phyloP scores from a whole-genome alignment of 2,797 vertebrate species.

The Alosa sapidissima region DNA sequence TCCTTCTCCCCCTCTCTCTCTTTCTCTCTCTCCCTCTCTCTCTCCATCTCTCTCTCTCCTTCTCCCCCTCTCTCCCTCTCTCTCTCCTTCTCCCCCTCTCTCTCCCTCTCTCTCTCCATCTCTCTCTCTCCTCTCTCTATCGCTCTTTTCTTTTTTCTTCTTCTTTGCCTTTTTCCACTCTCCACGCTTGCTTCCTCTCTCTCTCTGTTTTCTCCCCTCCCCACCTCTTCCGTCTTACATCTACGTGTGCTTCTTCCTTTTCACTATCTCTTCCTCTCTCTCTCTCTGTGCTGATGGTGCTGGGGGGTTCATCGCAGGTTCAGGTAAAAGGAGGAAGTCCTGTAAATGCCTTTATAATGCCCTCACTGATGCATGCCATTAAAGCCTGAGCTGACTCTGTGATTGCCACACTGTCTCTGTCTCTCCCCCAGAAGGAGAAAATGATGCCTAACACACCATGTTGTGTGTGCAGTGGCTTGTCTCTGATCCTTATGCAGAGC shows the following conservation, averaged over 20 bases:
- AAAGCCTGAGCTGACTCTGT: not conserved
- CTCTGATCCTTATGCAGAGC: constrained; percentile 22
- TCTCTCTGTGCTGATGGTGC: constrained; percentile 22
- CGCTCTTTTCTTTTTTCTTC: not conserved
- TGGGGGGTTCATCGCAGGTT: constrained; percentile 3
- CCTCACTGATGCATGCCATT: constrained; percentile 12
- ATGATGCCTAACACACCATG: not conserved
- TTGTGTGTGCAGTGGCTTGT: constrained; percentile 19
- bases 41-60: not conserved
- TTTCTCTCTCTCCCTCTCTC: constrained; percentile 36
- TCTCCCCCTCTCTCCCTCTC: constrained; percentile 15
- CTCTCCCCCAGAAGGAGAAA: not conserved
- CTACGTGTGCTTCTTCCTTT: too few relatives aligned
- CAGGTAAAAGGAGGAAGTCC: not conserved
- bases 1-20: constrained; percentile 12
- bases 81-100: constrained; percentile 40
- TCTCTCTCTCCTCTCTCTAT: constrained; percentile 42
- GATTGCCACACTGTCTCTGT: not conserved
- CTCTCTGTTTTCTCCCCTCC: constrained; percentile 52
- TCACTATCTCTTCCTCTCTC: constrained; percentile 43
- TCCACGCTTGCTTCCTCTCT: too few relatives aligned
- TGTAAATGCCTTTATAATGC: constrained; percentile 10
- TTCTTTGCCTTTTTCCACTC: too few relatives aligned
- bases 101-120: constrained; percentile 35
- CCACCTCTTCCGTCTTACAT: constrained; percentile 45